Conservation (phyloP, 2,888 invertebrate genomes). For the Meiosimyza decipiens region DNA sequence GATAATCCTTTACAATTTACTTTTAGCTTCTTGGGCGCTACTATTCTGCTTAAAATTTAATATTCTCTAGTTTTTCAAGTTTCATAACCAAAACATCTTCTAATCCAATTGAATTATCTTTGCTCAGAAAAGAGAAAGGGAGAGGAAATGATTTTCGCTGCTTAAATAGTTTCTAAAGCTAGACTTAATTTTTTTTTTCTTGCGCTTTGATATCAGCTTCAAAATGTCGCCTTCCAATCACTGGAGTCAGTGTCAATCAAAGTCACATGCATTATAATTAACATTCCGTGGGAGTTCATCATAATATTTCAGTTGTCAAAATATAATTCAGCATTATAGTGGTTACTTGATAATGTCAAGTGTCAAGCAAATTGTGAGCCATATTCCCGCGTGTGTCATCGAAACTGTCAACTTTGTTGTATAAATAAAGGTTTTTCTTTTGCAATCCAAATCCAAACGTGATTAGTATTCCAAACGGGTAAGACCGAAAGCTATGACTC, state of each 20-base stretch:
- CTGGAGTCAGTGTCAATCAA: conserved; percentile 6
- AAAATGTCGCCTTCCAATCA: background rate
- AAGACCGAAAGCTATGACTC: conserved; percentile 2
- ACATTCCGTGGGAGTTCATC: background rate
- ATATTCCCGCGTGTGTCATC: conserved; percentile 16
- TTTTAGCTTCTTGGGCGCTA: too few relatives aligned
- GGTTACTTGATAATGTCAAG: conserved; percentile 3
- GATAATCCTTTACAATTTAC: too few relatives aligned
- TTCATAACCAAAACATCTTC: too few relatives aligned
- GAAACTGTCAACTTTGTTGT: conserved; percentile 9
- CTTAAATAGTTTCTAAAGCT: too few relatives aligned
- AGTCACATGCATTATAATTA: background rate
- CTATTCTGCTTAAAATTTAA: too few relatives aligned
- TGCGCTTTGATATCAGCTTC: too few relatives aligned
- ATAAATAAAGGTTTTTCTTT: background rate
- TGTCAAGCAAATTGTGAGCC: background rate
- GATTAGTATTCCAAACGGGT: conserved; percentile 14
- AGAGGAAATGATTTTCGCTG: too few relatives aligned
- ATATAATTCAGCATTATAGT: background rate
- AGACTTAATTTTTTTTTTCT: too few relatives aligned
- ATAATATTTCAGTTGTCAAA: background rate
- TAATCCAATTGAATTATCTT: too few relatives aligned
- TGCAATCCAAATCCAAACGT: background rate
- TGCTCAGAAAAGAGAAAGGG: too few relatives aligned
- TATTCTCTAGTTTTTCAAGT: too few relatives aligned